A percentile compares a stretch with the other conserved stretches of the same genome.
phyloP scores from a whole-genome alignment of 2,797 vertebrate species.

The Threskiornis aethiopicus region DNA sequence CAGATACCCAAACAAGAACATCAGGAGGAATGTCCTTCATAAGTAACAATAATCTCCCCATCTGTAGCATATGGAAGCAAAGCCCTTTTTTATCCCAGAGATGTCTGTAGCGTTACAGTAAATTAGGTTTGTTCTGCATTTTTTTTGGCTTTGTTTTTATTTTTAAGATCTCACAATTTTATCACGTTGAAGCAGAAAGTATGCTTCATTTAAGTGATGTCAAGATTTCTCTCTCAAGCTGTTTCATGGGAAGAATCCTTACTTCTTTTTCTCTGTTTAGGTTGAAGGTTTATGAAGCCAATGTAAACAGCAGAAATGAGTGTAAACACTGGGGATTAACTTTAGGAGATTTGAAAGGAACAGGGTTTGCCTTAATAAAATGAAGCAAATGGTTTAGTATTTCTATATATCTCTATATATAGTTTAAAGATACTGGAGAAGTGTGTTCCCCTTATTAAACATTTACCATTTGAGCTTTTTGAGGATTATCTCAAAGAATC shows the following conservation, averaged over 20 bases:
- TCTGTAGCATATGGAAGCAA: neutral
- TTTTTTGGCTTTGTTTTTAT: neutral
- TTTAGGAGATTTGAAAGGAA: neutral
- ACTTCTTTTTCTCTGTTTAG: neutral
- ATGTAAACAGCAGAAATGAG: conserved; percentile 17
- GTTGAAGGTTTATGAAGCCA: conserved; percentile 21
- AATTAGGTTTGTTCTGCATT: neutral
- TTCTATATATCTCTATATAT: neutral
- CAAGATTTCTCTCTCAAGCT: neutral
- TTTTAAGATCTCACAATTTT: neutral
- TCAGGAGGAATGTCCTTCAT: neutral
- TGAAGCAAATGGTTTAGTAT: neutral
- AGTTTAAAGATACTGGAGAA: neutral
- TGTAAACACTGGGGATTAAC: neutral
- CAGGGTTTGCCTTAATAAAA: neutral
- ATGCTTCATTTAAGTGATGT: neutral
- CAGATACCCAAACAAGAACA: neutral
- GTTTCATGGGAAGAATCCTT: conserved; percentile 29
- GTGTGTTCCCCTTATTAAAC: neutral
- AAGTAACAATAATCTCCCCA: neutral
- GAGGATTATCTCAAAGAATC: neutral
- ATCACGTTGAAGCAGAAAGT: conserved; percentile 11
- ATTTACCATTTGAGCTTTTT: neutral
- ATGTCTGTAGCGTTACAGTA: neutral
- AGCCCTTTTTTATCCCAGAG: neutral